Percentiles rank a stretch among this genome's conserved stretches.
Conservation (phyloP, 2,113 vertebrate genomes). For the Speoplatyrhinus poulsoni region DNA sequence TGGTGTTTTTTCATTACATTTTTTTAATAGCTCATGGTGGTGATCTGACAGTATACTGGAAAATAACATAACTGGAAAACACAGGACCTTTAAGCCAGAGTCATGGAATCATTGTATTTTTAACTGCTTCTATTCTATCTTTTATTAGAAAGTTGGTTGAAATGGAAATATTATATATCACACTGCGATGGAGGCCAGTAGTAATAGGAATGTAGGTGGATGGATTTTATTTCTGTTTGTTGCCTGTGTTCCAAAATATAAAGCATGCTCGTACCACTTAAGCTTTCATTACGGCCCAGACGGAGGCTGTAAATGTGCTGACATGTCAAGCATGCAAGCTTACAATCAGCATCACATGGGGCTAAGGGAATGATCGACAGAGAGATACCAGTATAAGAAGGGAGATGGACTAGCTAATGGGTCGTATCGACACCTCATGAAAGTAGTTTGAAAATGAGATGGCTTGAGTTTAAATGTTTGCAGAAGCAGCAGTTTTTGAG, state of each 20-base stretch:
- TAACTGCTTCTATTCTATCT: too few relatives aligned
- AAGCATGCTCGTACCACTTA: conserved; percentile 24
- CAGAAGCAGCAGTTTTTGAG: conserved; percentile 38
- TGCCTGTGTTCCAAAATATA: neutral
- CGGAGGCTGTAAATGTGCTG: conserved; percentile 57
- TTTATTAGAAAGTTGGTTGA: too few relatives aligned
- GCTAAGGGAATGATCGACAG: neutral
- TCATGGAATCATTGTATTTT: too few relatives aligned
- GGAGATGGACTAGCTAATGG: conserved; percentile 59
- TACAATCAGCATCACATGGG: conserved; percentile 39
- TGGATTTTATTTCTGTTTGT: too few relatives aligned
- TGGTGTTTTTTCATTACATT: too few relatives aligned
- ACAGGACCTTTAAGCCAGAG: too few relatives aligned
- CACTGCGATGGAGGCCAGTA: too few relatives aligned
- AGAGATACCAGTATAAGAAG: conserved; percentile 9
- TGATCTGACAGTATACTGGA: too few relatives aligned
- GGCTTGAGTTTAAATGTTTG: conserved; percentile 36
- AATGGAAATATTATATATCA: too few relatives aligned
- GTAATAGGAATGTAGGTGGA: too few relatives aligned
- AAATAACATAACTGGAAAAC: too few relatives aligned
- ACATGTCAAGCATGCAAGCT: conserved; percentile 42
- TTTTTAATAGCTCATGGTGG: too few relatives aligned
- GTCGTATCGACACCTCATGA: conserved; percentile 43
- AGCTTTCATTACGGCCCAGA: conserved; percentile 29
- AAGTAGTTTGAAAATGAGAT: conserved; percentile 34